Conservation (phyloP, 2,113 vertebrate genomes). For the Daboia siamensis region DNA sequence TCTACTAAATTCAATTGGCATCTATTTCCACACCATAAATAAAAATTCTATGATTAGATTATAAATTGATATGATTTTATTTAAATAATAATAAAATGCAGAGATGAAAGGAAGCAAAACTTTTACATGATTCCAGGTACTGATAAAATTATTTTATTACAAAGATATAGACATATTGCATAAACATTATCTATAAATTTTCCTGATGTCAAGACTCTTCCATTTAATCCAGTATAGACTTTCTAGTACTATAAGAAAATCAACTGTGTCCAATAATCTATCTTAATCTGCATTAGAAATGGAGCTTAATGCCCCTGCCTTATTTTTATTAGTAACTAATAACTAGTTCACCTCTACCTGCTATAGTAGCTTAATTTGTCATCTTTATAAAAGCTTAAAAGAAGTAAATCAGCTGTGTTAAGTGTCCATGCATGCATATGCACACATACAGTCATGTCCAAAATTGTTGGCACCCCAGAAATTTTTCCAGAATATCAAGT, state of each 20-base stretch:
- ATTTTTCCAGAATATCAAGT: too few relatives aligned
- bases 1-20: neutral
- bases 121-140: neutral
- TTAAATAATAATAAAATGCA: neutral
- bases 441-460: too few relatives aligned
- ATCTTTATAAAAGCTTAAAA: neutral
- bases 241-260: neutral
- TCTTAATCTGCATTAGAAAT: neutral
- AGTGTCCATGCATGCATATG: neutral
- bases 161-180: neutral
- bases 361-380: neutral
- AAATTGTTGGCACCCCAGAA: too few relatives aligned
- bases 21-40: neutral
- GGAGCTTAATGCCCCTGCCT: neutral
- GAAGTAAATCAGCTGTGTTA: neutral
- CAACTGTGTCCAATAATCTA: neutral
- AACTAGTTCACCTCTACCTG: neutral
- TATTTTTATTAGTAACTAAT: neutral
- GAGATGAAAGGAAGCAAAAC: neutral
- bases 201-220: neutral
- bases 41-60: neutral
- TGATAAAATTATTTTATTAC: neutral
- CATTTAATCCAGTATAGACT: neutral
- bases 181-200: neutral
- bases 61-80: neutral